A percentile compares a stretch with the other conserved stretches of the same genome.
These are phyloP conservation scores for Crocuta crocuta DNA, from an alignment of 2,113 vertebrate genomes.

Conservation along the genomic window DNA sequence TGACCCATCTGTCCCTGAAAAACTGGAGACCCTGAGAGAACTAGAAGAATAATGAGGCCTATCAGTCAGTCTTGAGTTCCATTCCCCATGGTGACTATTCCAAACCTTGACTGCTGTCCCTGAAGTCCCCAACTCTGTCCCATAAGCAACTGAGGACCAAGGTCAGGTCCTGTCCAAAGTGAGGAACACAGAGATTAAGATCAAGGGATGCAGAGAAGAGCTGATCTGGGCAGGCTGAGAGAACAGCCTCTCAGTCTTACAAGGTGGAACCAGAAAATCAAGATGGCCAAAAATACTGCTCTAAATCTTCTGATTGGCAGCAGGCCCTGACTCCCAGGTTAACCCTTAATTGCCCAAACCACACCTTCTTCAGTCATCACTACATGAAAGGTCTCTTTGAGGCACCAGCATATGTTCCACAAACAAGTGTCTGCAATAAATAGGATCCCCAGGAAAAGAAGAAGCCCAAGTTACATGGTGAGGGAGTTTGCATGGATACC, in stretches of 20 bases:
- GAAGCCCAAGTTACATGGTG: background rate
- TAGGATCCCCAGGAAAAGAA: background rate
- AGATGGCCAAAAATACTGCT: background rate
- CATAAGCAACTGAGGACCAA: background rate
- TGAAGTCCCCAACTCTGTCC: background rate
- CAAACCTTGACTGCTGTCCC: background rate
- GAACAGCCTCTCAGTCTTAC: background rate
- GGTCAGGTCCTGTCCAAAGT: background rate
- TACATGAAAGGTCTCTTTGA: background rate
- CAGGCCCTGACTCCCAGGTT: background rate
- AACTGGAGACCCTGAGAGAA: background rate
- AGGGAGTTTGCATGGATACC: background rate
- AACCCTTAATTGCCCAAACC: background rate
- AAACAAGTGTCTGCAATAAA: background rate
- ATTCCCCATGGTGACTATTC: background rate
- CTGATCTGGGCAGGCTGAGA: background rate
- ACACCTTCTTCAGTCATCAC: background rate
- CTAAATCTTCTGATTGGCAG: background rate
- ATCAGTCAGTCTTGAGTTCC: background rate
- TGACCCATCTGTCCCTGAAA: background rate
- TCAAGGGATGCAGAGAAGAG: background rate
- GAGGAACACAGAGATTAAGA: background rate
- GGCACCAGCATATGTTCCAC: background rate
- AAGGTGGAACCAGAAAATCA: background rate
- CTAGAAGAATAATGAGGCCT: constrained; percentile 5